Evolutionary conservation across 1,140 invertebrate species (phyloP), one percentile per base, ranked within the genome.

Genomic region (Drosophila ercepeae): DNA sequence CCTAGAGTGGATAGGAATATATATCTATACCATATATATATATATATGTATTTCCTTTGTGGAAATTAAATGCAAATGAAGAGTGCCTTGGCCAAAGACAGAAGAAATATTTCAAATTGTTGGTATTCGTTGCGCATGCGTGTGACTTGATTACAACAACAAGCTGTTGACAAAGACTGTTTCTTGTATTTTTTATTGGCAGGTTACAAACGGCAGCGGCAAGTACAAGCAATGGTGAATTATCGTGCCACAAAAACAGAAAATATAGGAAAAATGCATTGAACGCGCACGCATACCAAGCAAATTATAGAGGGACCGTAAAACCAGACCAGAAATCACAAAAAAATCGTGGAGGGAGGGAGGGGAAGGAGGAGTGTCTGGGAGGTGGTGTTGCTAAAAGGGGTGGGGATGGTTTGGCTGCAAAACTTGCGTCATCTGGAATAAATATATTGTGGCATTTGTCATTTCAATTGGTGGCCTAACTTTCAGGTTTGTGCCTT

Each of bases 61-160:
- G 61, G 49, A 44, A 53, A 63, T 69, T 53, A 71, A 81, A 76
- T 81, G 78, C 72, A 81, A 82, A 82, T 82, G 78, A 59, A 53
- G 68, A 61, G 50, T 9, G 63, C 54, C 61, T 16, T 11, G n/a
- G 13, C 3, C 11, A 36, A 14, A n/a, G 9, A 32, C 55, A 69
- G 32, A 52, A 51, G 48, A 52, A 55, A 55, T 58, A 54, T 44
- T 41, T 45, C 21, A 65, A 70, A 60, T 54, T 36, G 49, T 41
- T 41, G 11, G n/a, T n/a, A n/a, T n/a, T n/a, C 36, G 54, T 73
- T 74, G 61, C 69, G 75, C 76, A 68, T 78, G 76, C 76, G 76
- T 78, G 76, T 76, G 77, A 81, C 50, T 69, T 39, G 75, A 55
- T 52, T 72, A 51, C 70, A 48, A 13, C 69, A 78, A 74, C 48